Percentiles rank a stretch among this genome's conserved stretches.
phyloP scores from a whole-genome alignment of 1,140 invertebrate species.

The Chironomus tepperi region DNA sequence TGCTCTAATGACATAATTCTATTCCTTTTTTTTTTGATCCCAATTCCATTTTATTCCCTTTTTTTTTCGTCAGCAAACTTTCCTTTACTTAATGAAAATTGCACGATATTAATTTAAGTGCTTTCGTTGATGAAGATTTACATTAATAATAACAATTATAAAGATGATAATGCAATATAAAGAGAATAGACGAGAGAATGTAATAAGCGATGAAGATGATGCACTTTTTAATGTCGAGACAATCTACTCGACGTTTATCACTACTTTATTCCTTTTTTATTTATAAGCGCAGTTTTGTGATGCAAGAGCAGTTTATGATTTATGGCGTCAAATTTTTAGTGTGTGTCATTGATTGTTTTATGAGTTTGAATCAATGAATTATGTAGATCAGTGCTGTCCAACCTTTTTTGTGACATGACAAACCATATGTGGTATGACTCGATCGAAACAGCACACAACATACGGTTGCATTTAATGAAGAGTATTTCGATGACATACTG shows the following conservation, averaged over 20 bases:
- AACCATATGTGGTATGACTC: too few relatives aligned
- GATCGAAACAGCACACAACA: too few relatives aligned
- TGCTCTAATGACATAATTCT: too few relatives aligned
- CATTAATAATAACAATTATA: constrained; percentile 1
- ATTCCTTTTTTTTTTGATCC: neutral
- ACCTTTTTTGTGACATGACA: too few relatives aligned
- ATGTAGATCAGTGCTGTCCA: too few relatives aligned
- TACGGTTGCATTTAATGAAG: too few relatives aligned
- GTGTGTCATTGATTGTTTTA: too few relatives aligned
- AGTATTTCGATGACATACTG: too few relatives aligned
- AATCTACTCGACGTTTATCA: neutral
- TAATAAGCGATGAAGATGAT: neutral
- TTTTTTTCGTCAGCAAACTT: neutral
- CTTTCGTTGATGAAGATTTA: neutral
- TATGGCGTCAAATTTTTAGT: too few relatives aligned
- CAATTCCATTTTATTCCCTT: neutral
- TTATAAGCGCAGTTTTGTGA: too few relatives aligned
- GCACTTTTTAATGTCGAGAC: neutral
- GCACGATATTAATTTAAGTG: neutral
- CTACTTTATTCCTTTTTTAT: neutral
- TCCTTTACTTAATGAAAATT: neutral
- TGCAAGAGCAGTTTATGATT: too few relatives aligned
- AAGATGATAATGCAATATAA: neutral
- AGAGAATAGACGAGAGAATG: neutral
- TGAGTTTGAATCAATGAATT: too few relatives aligned